A percentile compares a stretch with the other conserved stretches of the same genome.
These are phyloP conservation scores for Agrotis puta DNA, from an alignment of 2,888 invertebrate genomes.

Conservation along the genomic window DNA sequence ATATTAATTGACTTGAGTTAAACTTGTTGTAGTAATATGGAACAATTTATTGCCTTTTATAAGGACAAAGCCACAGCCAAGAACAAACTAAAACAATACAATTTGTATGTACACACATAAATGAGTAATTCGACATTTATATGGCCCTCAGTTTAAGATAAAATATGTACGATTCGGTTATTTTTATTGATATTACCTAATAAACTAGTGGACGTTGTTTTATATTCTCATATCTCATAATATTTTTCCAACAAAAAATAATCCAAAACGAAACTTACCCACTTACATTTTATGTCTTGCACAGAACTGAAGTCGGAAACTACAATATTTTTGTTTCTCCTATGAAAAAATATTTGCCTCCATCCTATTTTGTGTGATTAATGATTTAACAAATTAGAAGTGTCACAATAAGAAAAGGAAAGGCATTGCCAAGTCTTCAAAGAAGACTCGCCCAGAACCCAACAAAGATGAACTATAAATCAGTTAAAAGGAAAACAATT, in stretches of 20 bases:
- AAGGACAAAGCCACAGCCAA: neutral
- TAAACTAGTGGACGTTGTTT: constrained; percentile 15
- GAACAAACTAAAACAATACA: neutral
- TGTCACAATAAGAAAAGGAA: constrained; percentile 24
- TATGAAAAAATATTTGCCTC: constrained; percentile 64
- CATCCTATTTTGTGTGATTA: constrained; percentile 57
- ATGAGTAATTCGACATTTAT: neutral
- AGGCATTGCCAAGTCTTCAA: too few species aligned
- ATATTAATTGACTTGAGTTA: neutral
- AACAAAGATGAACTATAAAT: too few species aligned
- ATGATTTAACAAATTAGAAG: constrained; percentile 59
- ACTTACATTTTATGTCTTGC: constrained; percentile 36
- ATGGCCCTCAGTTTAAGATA: constrained; percentile 6
- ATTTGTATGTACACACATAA: neutral
- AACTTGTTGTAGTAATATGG: neutral
- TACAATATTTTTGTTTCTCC: constrained; percentile 64
- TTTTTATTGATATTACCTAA: constrained; percentile 19
- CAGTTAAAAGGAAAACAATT: too few species aligned
- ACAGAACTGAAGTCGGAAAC: constrained; percentile 32
- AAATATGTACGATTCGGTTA: constrained; percentile 8
- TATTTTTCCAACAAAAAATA: constrained; percentile 24
- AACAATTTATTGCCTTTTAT: neutral
- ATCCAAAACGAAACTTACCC: constrained; percentile 27
- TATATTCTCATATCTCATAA: constrained; percentile 29
- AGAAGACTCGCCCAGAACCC: too few species aligned